A percentile compares a stretch with the other conserved stretches of the same genome.
Conservation (phyloP, 2,888 invertebrate genomes). For the Cryptocephalus moraei region DNA sequence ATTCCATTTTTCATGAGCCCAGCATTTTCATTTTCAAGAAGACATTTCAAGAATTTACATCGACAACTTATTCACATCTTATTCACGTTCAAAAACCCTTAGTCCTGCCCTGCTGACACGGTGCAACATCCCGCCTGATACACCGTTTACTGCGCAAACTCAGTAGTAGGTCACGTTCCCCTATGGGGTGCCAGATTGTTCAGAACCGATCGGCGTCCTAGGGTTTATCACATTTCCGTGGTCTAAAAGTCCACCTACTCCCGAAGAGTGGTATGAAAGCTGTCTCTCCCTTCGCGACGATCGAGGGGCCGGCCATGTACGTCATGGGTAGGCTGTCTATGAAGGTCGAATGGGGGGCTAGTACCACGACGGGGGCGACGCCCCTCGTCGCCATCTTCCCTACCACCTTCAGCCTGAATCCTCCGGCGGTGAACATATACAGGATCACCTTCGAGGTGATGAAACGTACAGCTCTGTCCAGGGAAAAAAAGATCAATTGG, state of each 20-base stretch:
- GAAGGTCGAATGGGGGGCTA: slow-evolving; percentile 88
- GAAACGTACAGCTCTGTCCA: slow-evolving; percentile 35
- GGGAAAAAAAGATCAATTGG: neutral
- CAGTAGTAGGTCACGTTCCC: no score
- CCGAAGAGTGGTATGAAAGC: slow-evolving; percentile 77
- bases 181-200: no score
- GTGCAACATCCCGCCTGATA: no score
- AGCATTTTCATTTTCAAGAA: no score
- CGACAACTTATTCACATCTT: no score
- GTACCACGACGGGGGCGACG: slow-evolving; percentile 75
- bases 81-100: no score
- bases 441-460: slow-evolving; percentile 53
- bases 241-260: slow-evolving; percentile 49
- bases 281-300: slow-evolving; percentile 83
- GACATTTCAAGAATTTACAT: no score
- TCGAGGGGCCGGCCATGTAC: slow-evolving; percentile 72
- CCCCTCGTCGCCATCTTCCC: slow-evolving; percentile 49
- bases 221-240: no score
- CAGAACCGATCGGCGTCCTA: no score
- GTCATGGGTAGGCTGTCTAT: slow-evolving; percentile 81
- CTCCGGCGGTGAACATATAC: slow-evolving; percentile 66
- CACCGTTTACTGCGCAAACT: no score
- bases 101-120: no score
- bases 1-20: no score
- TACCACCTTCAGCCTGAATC: slow-evolving; percentile 71